These are phyloP conservation scores for Molossus molossus DNA, from an alignment of 2,797 vertebrate species.

Conservation along the genomic window DNA sequence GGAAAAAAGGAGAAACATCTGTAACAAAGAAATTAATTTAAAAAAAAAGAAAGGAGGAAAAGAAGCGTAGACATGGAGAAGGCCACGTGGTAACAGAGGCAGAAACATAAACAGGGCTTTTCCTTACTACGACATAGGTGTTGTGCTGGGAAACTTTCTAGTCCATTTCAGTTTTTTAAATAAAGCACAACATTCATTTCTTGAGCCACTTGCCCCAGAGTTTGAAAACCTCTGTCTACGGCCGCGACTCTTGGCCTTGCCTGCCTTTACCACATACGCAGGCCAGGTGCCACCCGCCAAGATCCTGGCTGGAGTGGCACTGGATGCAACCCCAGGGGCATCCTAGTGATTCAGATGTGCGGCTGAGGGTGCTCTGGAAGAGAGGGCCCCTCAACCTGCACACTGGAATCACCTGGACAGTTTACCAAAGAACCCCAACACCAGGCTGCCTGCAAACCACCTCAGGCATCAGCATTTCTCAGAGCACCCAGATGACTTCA, in stretches of 20 bases:
- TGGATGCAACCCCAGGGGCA: background rate
- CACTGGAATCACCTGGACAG: background rate
- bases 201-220: background rate
- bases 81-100: fast-evolving
- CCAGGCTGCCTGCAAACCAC: background rate
- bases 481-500: background rate
- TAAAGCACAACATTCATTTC: background rate
- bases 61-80: background rate
- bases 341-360: fast-evolving
- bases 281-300: fast-evolving
- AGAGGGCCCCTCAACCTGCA: background rate
- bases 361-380: background rate
- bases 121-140: background rate
- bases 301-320: background rate
- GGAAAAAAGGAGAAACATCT: too few relatives aligned
- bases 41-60: background rate
- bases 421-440: background rate
- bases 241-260: background rate
- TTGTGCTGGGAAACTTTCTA: background rate
- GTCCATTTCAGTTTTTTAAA: background rate
- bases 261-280: too few relatives aligned
- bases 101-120: fast-evolving
- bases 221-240: background rate
- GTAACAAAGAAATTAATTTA: too few relatives aligned
- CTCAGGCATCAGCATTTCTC: background rate